Base-by-base conservation (phyloP, 2,113 vertebrate species). In the Datnioides undecimradiatus region DNA sequence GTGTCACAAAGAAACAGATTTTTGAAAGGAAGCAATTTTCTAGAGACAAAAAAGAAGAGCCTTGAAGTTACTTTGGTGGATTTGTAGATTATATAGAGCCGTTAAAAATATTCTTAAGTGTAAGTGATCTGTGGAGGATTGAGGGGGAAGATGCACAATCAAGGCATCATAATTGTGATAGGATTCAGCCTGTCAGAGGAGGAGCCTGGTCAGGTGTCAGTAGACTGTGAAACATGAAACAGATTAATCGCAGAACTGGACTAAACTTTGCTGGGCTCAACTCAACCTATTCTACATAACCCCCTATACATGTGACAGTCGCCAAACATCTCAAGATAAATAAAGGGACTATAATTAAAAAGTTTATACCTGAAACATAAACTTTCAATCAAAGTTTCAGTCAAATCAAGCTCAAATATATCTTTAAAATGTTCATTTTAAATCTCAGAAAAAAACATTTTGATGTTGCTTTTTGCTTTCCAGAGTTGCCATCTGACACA, bases 121-220 rank as follows among this genome's bases (percentile, higher is more conserved):
- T 10, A 71, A 21, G 25, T 23, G 36, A 38, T 73, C 17, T 17
- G 11, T 1, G 3, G 29, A 25, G 60, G n/a, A 40, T 8, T 41
- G 4, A n/a, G 16, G 16, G 9, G 38, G 34, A 45, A 21, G 33
- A 72, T 71, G 17, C 72, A 72, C 55, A 68, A 48, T 83, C 40
- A 8, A 52, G 76, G 82, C 40, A 33, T 90, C 52, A 81, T 87
- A 4, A 88, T 79, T 85, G 45, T 91, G 80, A 87, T 87, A 69
- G 89, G 84, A 67, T 88, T 90, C 86, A 89, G 88, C 27, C 79
- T 85, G 79, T 66, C 55, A 72, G 72, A 82, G 85, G 76, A 67
- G 77, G 84, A 87, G 80, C 51, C 2, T 11, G 25, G 59, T 65
- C 79, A 86, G 65, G 34, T 63, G 59, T 80, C 34, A 17, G 88